phyloP scores from a whole-genome alignment of 2,888 invertebrate genomes.

The Herminia tarsipennalis region DNA sequence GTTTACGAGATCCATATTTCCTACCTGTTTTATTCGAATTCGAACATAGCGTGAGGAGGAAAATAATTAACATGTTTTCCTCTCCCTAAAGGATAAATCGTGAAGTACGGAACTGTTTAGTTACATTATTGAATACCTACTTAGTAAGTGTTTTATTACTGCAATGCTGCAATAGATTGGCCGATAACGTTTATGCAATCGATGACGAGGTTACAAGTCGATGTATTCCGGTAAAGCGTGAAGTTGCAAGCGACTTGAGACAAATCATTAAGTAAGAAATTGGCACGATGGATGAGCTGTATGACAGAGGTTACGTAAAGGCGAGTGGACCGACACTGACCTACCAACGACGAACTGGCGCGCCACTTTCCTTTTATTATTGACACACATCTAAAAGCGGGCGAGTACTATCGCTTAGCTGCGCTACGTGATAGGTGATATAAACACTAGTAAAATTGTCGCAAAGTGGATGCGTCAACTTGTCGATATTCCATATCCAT shows the following conservation, averaged over 20 bases:
- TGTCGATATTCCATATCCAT: too few relatives aligned
- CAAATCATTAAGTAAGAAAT: constrained; percentile 56
- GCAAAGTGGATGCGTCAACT: constrained; percentile 30
- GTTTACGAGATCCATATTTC: constrained; percentile 1
- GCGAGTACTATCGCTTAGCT: constrained; percentile 60
- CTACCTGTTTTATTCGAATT: not conserved
- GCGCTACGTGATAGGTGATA: constrained; percentile 56
- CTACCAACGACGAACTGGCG: constrained; percentile 70
- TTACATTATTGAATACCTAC: constrained; percentile 21
- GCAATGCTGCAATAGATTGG: constrained; percentile 21
- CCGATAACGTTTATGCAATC: constrained; percentile 30
- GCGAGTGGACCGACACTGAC: constrained; percentile 77
- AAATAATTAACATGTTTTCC: not conserved
- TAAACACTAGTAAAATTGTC: constrained; percentile 34
- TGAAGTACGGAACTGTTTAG: constrained; percentile 12
- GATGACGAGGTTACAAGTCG: constrained; percentile 21
- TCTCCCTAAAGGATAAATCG: not conserved
- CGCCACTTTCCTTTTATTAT: constrained; percentile 84
- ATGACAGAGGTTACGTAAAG: constrained; percentile 78
- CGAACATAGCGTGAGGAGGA: not conserved
- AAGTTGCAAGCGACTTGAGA: constrained; percentile 27
- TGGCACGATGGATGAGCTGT: constrained; percentile 68
- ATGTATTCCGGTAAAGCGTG: constrained; percentile 1
- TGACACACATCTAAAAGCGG: constrained; percentile 79
- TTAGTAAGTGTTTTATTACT: constrained; percentile 18